A percentile compares a stretch with the other conserved stretches of the same genome.
phyloP scores from a whole-genome alignment of 2,113 vertebrate species.

The Ovibos moschatus region DNA sequence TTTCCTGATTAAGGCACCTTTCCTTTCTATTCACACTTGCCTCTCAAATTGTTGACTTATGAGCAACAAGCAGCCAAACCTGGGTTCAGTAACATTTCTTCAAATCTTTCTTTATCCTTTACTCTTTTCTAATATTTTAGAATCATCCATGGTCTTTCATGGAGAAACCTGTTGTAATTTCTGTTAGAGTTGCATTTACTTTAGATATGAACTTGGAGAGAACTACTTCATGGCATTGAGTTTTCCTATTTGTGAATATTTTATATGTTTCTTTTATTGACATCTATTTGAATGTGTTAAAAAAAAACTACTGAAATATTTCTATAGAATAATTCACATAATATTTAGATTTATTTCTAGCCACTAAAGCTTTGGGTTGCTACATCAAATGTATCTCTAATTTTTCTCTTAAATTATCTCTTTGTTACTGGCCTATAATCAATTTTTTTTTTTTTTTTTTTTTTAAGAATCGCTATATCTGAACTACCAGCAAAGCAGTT shows the following conservation, averaged over 20 bases:
- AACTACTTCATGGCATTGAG: neutral
- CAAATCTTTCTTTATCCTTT: neutral
- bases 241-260: neutral
- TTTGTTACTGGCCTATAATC: neutral
- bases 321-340: neutral
- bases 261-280: neutral
- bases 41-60: neutral
- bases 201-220: accelerated
- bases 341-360: neutral
- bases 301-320: neutral
- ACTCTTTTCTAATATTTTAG: neutral
- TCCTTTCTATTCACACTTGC: neutral
- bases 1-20: neutral
- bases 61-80: neutral
- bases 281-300: neutral
- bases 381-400: neutral
- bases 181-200: neutral
- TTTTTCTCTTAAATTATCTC: neutral
- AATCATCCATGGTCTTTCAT: neutral
- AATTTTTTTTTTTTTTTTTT: neutral
- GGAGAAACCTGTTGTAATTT: neutral
- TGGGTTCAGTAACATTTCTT: neutral
- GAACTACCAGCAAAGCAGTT: neutral
- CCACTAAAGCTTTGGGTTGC: neutral
- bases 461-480: neutral